Conservation (phyloP, 2,888 invertebrate genomes). For the Achlya flavicornis region DNA sequence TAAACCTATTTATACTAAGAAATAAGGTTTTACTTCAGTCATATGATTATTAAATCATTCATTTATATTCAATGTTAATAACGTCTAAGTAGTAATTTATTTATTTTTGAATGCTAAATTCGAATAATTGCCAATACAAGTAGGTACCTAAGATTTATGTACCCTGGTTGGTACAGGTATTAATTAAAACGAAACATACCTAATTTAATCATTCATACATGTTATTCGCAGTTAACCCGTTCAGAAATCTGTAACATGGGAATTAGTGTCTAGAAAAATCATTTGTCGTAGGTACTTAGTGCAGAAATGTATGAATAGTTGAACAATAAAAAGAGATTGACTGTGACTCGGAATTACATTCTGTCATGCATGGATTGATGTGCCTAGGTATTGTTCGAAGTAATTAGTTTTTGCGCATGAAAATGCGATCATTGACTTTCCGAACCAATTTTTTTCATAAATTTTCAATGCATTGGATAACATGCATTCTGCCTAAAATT, state of each 20-base stretch:
- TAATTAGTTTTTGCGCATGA: conserved; percentile 3
- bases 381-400: neutral
- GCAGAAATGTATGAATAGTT: neutral
- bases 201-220: neutral
- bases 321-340: neutral
- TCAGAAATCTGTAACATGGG: neutral
- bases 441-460: neutral
- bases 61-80: too few relatives aligned
- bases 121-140: too few relatives aligned
- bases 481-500: neutral
- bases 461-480: neutral
- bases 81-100: too few relatives aligned
- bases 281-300: neutral
- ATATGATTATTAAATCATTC: too few relatives aligned
- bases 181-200: too few relatives aligned
- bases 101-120: too few relatives aligned
- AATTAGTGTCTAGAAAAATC: neutral
- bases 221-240: neutral
- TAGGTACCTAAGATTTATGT: neutral
- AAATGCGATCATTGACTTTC: neutral
- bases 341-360: neutral
- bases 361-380: neutral
- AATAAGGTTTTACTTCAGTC: too few relatives aligned
- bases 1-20: too few relatives aligned
- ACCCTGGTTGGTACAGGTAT: too few relatives aligned